These are phyloP conservation scores for Leuciscus waleckii DNA, from an alignment of 2,797 vertebrate genomes.

Conservation along the genomic window DNA sequence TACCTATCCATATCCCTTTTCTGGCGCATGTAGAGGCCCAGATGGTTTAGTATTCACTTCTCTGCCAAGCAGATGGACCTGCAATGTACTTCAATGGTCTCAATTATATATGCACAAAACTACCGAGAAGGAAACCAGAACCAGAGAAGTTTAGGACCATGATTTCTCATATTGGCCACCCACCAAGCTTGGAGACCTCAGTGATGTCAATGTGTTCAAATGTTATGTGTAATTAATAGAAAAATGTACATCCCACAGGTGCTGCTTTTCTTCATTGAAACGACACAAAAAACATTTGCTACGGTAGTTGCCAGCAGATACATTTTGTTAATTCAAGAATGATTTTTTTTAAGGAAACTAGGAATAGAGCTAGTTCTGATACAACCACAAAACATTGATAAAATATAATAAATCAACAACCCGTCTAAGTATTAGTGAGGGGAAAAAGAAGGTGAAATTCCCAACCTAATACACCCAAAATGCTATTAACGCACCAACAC, in stretches of 20 bases:
- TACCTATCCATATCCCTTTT: constrained; percentile 87
- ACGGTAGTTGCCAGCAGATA: constrained; percentile 27
- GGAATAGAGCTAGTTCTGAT: not conserved
- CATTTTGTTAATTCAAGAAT: constrained; percentile 23
- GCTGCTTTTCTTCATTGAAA: constrained; percentile 43
- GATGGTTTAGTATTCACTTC: constrained; percentile 89
- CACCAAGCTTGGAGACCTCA: constrained; percentile 53
- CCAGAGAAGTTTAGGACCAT: constrained; percentile 48
- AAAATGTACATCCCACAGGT: constrained; percentile 47
- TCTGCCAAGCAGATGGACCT: constrained; percentile 88
- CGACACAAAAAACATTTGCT: constrained; percentile 32
- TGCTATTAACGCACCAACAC: constrained; percentile 3
- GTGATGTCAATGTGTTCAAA: constrained; percentile 45
- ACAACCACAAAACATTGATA: not conserved
- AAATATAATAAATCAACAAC: not conserved
- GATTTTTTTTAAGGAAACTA: not conserved
- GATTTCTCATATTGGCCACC: constrained; percentile 59
- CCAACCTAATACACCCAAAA: constrained; percentile 23
- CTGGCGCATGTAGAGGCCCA: constrained; percentile 85
- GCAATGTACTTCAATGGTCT: constrained; percentile 59
- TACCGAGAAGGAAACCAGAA: constrained; percentile 44
- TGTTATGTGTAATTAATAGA: constrained; percentile 54
- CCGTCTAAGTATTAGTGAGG: not conserved
- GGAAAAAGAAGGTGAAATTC: constrained; percentile 2
- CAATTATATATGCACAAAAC: constrained; percentile 58